Percentiles rank a stretch among this genome's conserved stretches.
Evolutionary conservation across 2,113 vertebrate species (phyloP).

Genomic region (Dipodomys ordii): DNA sequence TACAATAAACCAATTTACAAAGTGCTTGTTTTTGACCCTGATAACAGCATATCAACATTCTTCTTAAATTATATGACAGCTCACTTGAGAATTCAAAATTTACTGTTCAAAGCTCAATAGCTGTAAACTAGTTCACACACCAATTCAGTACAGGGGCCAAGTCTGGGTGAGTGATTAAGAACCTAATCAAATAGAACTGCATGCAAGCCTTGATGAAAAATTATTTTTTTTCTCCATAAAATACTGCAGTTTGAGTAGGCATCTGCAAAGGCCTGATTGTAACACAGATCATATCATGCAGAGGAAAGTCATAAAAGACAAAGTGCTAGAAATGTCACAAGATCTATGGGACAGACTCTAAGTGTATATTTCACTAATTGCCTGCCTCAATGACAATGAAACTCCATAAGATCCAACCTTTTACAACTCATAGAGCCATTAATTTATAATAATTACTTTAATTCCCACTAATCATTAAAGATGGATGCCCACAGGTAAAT

Average conservation of each 20-base stretch:
- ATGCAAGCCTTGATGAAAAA: conserved; percentile 66
- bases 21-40: conserved; percentile 82
- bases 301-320: conserved; percentile 58
- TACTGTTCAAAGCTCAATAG: conserved; percentile 53
- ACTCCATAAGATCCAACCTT: conserved; percentile 70
- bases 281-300: conserved; percentile 36
- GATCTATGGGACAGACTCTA: conserved; percentile 48
- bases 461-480: conserved; percentile 75
- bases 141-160: conserved; percentile 52
- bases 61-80: conserved; percentile 69
- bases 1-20: conserved; percentile 80
- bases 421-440: conserved; percentile 65
- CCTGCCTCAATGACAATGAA: conserved; percentile 63
- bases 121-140: conserved; percentile 71
- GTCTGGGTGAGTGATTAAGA: conserved; percentile 57
- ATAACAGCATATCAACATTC: conserved; percentile 76
- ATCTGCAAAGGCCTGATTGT: conserved; percentile 37
- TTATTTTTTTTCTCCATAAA: conserved; percentile 69
- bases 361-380: conserved; percentile 73
- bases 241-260: conserved; percentile 62
- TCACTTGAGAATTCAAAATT: conserved; percentile 71
- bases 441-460: conserved; percentile 78
- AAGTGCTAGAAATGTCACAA: conserved; percentile 55
- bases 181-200: conserved; percentile 75
- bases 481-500: conserved; percentile 77